A percentile compares a stretch with the other conserved stretches of the same genome.
Evolutionary conservation across 2,113 vertebrate species (phyloP).

Genomic region (Electrona antarctica): DNA sequence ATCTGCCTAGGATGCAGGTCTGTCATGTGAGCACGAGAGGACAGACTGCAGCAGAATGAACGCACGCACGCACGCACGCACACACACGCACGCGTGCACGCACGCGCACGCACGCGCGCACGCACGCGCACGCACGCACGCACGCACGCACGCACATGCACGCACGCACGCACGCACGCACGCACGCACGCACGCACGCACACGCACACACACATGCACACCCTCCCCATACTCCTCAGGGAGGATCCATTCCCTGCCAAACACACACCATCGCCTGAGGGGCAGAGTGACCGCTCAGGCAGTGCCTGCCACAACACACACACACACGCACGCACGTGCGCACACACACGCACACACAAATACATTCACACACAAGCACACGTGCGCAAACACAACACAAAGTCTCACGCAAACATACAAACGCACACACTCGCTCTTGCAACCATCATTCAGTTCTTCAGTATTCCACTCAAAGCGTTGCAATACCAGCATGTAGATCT

Average conservation of each 20-base stretch:
- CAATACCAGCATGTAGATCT: too few species aligned
- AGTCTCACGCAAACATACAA: conserved; percentile 11
- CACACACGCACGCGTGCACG: background rate
- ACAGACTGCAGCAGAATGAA: conserved; percentile 69
- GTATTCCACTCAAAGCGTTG: too few species aligned
- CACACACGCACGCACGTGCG: conserved; percentile 33
- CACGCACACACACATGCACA: background rate
- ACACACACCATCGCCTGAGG: conserved; percentile 75
- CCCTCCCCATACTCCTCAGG: conserved; percentile 61
- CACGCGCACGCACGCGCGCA: background rate
- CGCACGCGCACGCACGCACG: background rate
- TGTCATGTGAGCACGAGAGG: conserved; percentile 42
- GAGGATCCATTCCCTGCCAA: conserved; percentile 78
- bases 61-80: conserved; percentile 37
- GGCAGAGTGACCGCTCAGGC: conserved; percentile 80
- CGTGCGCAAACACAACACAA: conserved; percentile 4
- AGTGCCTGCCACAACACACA: conserved; percentile 48
- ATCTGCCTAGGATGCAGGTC: background rate
- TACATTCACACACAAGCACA: conserved; percentile 17
- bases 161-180: conserved; percentile 39
- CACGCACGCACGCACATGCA: conserved; percentile 44
- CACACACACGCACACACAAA: conserved; percentile 20
- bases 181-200: conserved; percentile 27
- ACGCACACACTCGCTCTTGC: conserved; percentile 7
- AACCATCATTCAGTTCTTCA: too few species aligned